Evolutionary conservation across 2,113 vertebrate species (phyloP).

Genomic region (Paramormyrops kingsleyae): DNA sequence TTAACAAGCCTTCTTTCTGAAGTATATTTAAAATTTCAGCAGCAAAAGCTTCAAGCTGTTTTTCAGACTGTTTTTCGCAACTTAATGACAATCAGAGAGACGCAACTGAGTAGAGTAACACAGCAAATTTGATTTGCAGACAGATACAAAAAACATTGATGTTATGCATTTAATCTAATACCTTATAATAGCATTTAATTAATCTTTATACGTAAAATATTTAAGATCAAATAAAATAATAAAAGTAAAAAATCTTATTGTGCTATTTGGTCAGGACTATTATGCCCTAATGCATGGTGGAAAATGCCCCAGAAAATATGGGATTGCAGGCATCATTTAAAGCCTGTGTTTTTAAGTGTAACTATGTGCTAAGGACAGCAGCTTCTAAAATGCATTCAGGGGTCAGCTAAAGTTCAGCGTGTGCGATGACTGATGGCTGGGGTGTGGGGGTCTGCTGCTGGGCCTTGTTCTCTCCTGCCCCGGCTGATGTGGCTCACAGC

Average conservation of each 20-base stretch:
- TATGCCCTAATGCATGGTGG: neutral
- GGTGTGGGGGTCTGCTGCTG: conserved; percentile 63
- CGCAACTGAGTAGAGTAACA: conserved; percentile 37
- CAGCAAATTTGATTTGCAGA: neutral
- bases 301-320: neutral
- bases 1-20: neutral
- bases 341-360: conserved; percentile 54
- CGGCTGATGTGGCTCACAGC: conserved; percentile 65
- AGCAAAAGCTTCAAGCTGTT: neutral
- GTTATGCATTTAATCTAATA: neutral
- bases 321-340: neutral
- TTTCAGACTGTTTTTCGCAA: neutral
- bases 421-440: conserved; percentile 72
- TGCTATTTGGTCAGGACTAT: neutral
- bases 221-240: neutral
- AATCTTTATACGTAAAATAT: neutral
- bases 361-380: conserved; percentile 56
- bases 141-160: neutral
- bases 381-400: conserved; percentile 64
- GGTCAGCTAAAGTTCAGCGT: conserved; percentile 84
- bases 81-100: conserved; percentile 50
- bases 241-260: neutral
- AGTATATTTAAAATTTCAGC: neutral
- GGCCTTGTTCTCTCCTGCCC: conserved; percentile 58
- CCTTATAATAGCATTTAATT: neutral